Evolutionary conservation across 2,888 invertebrate species (phyloP), one percentile per base, ranked within the genome.

Genomic region (Plemyria rubiginata): DNA sequence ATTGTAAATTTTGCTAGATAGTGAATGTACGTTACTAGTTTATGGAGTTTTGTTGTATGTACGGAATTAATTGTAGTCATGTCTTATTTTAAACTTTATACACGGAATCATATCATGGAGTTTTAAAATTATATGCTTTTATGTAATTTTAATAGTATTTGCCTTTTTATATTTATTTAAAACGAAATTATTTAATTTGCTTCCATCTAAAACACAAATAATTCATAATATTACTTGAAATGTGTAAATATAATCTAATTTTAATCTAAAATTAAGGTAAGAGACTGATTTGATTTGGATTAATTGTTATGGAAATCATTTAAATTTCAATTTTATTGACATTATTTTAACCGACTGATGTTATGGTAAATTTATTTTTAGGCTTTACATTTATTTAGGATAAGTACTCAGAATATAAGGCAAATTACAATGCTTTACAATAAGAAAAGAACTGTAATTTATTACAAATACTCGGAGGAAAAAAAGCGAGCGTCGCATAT

Each of bases 201-300:
- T 38, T 11, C 8, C 11, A 7, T 38, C 11, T 38, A 11, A 38
- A 38, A 38, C 74, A 72, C 74, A 66, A 74, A 74, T 74, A 67
- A 75, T 69, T 71, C 28, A 64, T 62, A 71, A 78, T 65, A 38
- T 65, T 70, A 38, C 65, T 70, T 62, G 66, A 79, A 81, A 76
- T 43, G 74, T 90, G 88, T 90, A 88, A 72, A 89, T 90, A 88
- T 79, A 78, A 77, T 68, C 62, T 87, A 89, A 83, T 81, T 75
- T 76, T 88, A 88, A 78, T 77, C 72, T 86, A 83, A 86, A 85
- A 80, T 72, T 88, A 88, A 87, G 84, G 82, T 90, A 87, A 91
- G 85, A 87, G 92, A 92, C 92, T 92, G 92, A 92, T 89, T 91
- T 88, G 83, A 84, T 87, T 88, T 88, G 78, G 76, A 82, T 79